These are phyloP conservation scores for Escarpia spicata DNA, from an alignment of 2,888 invertebrate species.

Conservation along the genomic window DNA sequence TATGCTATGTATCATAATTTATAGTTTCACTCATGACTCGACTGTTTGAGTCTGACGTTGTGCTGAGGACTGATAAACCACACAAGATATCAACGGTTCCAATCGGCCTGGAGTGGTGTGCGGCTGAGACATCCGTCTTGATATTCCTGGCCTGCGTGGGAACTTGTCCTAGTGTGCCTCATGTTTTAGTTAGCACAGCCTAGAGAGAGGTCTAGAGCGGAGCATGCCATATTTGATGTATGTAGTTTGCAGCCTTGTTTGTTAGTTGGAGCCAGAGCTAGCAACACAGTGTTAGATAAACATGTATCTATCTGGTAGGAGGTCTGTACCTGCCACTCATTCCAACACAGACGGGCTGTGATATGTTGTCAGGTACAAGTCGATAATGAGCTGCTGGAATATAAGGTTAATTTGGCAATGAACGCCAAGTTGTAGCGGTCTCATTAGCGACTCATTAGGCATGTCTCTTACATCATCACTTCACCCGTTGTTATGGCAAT, in stretches of 20 bases:
- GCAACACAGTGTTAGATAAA: not conserved
- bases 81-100: not conserved
- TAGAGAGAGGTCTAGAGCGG: not conserved
- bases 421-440: not conserved
- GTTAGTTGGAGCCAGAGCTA: not conserved
- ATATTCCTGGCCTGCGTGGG: not conserved
- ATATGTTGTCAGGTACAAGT: not conserved
- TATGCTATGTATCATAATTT: not conserved
- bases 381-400: not conserved
- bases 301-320: not conserved
- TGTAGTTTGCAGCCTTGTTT: not conserved
- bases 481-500: not conserved
- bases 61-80: not conserved
- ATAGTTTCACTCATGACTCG: not conserved
- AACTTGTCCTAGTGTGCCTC: not conserved
- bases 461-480: not conserved
- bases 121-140: not conserved
- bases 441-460: not conserved
- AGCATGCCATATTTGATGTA: not conserved
- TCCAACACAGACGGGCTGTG: not conserved
- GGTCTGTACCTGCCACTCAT: not conserved
- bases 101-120: not conserved
- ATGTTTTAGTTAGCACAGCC: not conserved
- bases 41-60: not conserved
- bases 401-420: constrained; percentile 11